Percentiles rank a stretch among this genome's conserved stretches.
Conservation (phyloP, 2,797 vertebrate species). For the Fratercula arctica region DNA sequence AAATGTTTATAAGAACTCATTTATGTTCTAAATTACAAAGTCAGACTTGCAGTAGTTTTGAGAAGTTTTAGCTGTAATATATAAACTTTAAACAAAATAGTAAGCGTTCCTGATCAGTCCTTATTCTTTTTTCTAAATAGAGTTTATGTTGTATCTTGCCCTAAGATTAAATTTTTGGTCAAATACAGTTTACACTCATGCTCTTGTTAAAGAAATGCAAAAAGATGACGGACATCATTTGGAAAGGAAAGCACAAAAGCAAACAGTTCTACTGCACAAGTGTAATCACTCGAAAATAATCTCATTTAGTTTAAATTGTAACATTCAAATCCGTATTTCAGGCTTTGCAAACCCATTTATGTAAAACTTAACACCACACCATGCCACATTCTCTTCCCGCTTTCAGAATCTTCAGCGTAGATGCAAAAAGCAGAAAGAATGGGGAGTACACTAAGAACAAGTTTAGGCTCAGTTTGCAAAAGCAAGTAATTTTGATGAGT, state of each 20-base stretch:
- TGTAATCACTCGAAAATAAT: neutral
- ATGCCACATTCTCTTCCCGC: neutral
- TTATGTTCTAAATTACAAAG: neutral
- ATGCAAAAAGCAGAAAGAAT: neutral
- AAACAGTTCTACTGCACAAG: neutral
- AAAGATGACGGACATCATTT: neutral
- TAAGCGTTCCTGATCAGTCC: neutral
- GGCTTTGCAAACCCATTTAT: neutral
- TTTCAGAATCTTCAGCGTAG: neutral
- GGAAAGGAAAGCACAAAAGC: neutral
- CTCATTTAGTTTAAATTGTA: neutral
- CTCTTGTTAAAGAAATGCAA: neutral
- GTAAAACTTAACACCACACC: neutral
- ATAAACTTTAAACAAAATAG: neutral
- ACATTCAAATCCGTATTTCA: neutral
- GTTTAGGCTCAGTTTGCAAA: neutral
- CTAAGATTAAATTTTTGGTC: neutral
- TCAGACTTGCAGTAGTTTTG: neutral
- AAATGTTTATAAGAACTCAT: neutral
- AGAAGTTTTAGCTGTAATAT: neutral
- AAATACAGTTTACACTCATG: neutral
- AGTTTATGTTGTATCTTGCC: neutral
- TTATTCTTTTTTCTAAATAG: neutral
- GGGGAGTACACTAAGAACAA: neutral
- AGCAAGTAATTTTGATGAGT: neutral